Evolutionary conservation across 2,113 vertebrate species (phyloP).

Genomic region (Prochilodus magdalenae): DNA sequence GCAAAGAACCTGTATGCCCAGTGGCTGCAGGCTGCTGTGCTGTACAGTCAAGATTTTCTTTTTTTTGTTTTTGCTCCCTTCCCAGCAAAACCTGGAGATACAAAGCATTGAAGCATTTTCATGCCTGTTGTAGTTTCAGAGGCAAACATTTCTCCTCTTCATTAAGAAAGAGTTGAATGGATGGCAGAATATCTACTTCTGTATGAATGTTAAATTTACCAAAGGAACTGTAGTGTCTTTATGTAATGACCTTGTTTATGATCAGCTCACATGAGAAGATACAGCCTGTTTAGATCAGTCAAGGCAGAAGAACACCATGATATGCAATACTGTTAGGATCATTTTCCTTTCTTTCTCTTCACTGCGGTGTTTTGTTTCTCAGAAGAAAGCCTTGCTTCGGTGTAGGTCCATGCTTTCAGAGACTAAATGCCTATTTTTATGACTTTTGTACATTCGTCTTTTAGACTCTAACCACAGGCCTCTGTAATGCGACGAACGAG

Average conservation of each 20-base stretch:
- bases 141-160: neutral
- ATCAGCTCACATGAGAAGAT: neutral
- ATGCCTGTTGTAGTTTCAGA: slow-evolving; percentile 5
- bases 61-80: slow-evolving; percentile 57
- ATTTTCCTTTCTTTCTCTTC: neutral
- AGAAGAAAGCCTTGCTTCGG: slow-evolving; percentile 53
- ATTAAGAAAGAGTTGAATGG: slow-evolving; percentile 36
- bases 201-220: slow-evolving; percentile 86
- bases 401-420: slow-evolving; percentile 73
- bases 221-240: slow-evolving; percentile 77
- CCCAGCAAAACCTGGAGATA: slow-evolving; percentile 71
- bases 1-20: slow-evolving; percentile 68
- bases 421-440: slow-evolving; percentile 83
- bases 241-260: neutral
- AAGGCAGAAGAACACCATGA: neutral
- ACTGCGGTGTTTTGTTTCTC: slow-evolving; percentile 21
- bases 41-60: neutral
- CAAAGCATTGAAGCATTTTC: slow-evolving; percentile 23
- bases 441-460: slow-evolving; percentile 81
- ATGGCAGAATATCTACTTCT: slow-evolving; percentile 83
- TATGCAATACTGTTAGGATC: slow-evolving; percentile 41
- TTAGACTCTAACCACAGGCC: slow-evolving; percentile 79
- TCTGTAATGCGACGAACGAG: slow-evolving; percentile 71
- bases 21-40: slow-evolving; percentile 61
- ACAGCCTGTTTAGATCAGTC: neutral